Base-by-base conservation (phyloP, 2,113 vertebrate species). In the Sakesphorus luctuosus region DNA sequence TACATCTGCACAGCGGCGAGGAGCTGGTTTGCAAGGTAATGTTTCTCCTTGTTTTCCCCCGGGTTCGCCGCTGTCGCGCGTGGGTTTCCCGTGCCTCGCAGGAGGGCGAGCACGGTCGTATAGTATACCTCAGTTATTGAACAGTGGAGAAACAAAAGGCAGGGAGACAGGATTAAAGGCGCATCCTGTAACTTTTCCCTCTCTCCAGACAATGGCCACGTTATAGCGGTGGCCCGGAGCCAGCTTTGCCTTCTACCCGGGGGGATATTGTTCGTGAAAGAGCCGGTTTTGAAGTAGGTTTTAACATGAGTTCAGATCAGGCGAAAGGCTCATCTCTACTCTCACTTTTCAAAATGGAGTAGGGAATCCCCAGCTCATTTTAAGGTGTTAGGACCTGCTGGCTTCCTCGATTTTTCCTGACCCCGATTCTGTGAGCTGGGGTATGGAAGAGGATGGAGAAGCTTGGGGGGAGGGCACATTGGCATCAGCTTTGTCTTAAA, bases 21-120 rank as follows among this genome's bases (percentile, higher is more conserved):
- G 99, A 99, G 98, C 98, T 99, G 93, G 98, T 99, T 89, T 99
- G 99, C 98, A 99, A 99, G 99, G 99, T 99, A 97, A 98, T 87
- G 9, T 61, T 31, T 87, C 84, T 84, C 66, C 63, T 56, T 86
- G 21, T 76, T 88, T 67, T 79, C 74, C 63, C 59, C 21, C 16
- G 53, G 19, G 23, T 56, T 33, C 47, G 43, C 85, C 77, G 61
- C 76, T 86, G 66, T 46, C 69, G 92, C 68, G 23, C 3, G 23
- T 50, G 15, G 87, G 67, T 73, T 93, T 63, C 63, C 85, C 29
- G 9, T 46, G 78, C 28, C 38, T 79, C 29, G 68, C 82, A 24
- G 91, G 59, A 66, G 84, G 50, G 77, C n/a, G 12, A 62, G 38
- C 81, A 9, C 52, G 18, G 77, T 50, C 24, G 38, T 11, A 33